These are phyloP conservation scores for Ormyrus thymus DNA, from an alignment of 2,888 invertebrate species.

Conservation along the genomic window DNA sequence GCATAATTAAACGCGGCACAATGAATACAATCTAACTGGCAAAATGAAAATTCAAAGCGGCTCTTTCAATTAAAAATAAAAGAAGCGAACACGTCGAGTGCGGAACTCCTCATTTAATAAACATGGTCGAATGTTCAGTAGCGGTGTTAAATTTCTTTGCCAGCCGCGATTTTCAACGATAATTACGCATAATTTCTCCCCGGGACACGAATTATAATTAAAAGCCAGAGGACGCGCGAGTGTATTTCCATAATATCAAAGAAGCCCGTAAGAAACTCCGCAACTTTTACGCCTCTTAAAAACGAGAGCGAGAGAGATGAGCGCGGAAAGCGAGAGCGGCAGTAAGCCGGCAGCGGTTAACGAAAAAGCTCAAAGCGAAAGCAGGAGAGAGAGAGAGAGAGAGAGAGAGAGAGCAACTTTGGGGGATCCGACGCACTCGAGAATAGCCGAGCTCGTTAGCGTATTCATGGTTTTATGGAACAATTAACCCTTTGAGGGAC, in stretches of 20 bases:
- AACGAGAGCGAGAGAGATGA: slow-evolving; percentile 9
- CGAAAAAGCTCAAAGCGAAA: slow-evolving; percentile 31
- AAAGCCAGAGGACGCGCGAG: slow-evolving; percentile 37
- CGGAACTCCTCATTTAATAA: slow-evolving; percentile 35
- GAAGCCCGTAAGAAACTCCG: slow-evolving; percentile 42
- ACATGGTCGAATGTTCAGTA: slow-evolving; percentile 36
- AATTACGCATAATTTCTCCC: slow-evolving; percentile 47
- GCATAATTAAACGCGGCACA: not conserved
- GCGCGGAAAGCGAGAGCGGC: slow-evolving; percentile 3
- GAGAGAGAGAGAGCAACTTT: slow-evolving; percentile 29
- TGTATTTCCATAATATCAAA: slow-evolving; percentile 47
- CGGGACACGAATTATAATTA: slow-evolving; percentile 42
- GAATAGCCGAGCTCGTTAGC: slow-evolving; percentile 69
- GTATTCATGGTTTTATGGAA: slow-evolving; percentile 74
- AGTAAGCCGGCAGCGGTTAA: slow-evolving; percentile 1
- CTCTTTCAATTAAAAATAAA: slow-evolving; percentile 8
- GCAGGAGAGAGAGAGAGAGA: not conserved
- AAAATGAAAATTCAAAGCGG: not conserved
- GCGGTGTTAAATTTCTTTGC: slow-evolving; percentile 33
- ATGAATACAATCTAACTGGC: not conserved
- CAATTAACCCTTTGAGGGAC: slow-evolving; percentile 75
- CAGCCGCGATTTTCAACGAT: slow-evolving; percentile 34
- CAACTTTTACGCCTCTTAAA: slow-evolving; percentile 40
- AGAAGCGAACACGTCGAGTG: not conserved
- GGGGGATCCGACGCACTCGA: slow-evolving; percentile 44